Conservation (phyloP, 2,888 invertebrate genomes). For the Ormyrus nitidulus region DNA sequence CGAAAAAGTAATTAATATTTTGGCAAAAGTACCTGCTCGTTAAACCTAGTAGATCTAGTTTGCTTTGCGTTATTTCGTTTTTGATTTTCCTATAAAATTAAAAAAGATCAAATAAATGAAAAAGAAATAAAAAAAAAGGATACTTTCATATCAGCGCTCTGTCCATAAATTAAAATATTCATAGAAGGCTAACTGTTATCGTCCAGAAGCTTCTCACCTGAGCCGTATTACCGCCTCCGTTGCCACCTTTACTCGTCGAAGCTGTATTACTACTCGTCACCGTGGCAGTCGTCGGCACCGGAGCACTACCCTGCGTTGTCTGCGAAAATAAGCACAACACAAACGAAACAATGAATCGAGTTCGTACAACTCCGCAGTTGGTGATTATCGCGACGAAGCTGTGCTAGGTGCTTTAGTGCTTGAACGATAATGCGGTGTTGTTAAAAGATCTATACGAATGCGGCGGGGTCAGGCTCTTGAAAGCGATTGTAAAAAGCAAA, state of each 20-base stretch:
- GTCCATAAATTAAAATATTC: too few species aligned
- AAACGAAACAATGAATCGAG: too few species aligned
- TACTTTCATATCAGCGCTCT: too few species aligned
- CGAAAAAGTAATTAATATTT: too few species aligned
- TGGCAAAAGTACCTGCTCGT: too few species aligned
- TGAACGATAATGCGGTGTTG: too few species aligned
- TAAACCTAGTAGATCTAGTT: not conserved
- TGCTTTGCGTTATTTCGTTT: not conserved
- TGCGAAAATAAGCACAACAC: constrained; percentile 7
- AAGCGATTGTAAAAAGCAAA: not conserved
- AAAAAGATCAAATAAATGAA: not conserved
- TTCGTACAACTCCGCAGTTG: too few species aligned
- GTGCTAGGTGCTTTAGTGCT: too few species aligned
- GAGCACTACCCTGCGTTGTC: constrained; percentile 30
- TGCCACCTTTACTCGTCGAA: constrained; percentile 68
- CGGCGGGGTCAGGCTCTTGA: not conserved
- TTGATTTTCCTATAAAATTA: not conserved
- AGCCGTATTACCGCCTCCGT: constrained; percentile 59
- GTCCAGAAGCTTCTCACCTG: constrained; percentile 26
- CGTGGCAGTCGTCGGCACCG: constrained; percentile 42
- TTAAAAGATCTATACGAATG: not conserved
- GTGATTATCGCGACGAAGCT: too few species aligned
- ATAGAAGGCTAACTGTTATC: too few species aligned
- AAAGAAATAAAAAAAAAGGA: too few species aligned
- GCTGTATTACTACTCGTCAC: constrained; percentile 42